Conservation (phyloP, 2,113 vertebrate species). For the Holacanthus passer region DNA sequence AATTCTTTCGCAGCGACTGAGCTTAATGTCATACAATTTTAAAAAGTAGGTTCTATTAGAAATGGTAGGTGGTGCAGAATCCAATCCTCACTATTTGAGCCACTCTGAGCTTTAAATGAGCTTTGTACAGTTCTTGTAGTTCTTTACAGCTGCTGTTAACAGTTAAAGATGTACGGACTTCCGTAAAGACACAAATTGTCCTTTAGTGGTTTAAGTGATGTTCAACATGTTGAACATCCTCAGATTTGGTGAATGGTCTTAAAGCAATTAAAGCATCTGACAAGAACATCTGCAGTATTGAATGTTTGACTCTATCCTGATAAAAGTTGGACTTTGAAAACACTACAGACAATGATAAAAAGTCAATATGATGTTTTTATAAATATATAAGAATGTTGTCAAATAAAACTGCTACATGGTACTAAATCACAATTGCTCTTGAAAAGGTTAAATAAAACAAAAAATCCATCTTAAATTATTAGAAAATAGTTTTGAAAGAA, state of each 20-base stretch:
- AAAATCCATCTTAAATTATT: neutral
- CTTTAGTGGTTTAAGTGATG: neutral
- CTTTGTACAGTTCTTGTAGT: neutral
- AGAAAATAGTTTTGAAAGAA: neutral
- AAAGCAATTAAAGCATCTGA: neutral
- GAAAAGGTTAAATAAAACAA: neutral
- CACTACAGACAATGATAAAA: neutral
- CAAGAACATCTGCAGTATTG: neutral
- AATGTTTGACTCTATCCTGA: neutral
- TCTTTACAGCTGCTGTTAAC: neutral
- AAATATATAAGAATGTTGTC: neutral
- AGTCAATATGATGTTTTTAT: neutral
- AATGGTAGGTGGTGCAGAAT: neutral
- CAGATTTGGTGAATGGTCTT: neutral
- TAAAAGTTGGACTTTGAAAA: neutral
- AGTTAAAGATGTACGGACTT: neutral
- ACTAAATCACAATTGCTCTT: neutral
- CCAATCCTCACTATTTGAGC: neutral
- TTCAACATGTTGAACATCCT: neutral
- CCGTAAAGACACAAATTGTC: neutral
- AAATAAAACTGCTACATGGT: neutral
- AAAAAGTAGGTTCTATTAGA: neutral
- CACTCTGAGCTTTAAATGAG: neutral
- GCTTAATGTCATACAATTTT: neutral
- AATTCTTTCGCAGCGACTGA: slow-evolving; percentile 3